Evolutionary conservation across 2,113 vertebrate species (phyloP), one percentile per base, ranked within the genome.

Genomic region (Anser brachyrhynchus): DNA sequence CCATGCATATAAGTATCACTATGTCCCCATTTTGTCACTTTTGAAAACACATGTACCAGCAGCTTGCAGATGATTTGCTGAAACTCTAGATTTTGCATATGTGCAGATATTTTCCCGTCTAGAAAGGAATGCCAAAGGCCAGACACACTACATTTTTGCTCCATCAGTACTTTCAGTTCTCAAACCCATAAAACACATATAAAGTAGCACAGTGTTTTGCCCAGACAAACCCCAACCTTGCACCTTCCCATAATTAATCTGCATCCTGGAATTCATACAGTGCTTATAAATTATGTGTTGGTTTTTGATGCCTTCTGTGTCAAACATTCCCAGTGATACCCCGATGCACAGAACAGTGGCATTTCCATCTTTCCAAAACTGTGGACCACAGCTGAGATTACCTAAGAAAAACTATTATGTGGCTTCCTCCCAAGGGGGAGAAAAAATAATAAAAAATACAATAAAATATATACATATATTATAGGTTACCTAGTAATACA

Each of bases 61-160:
- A 57, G 4, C n/a, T 74, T 55, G 19, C 19, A 82, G 39, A 73
- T 33, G 39, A 55, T 78, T 77, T 81, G 8, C 21, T 84, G 59
- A 76, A 90, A 66, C 13, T 79, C 71, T 11, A 31, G 16, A 54
- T 67, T 87, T 85, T 78, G 6, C 28, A 1, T 54, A 31, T 22
- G 22, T 58, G 31, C 31, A 67, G 25, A 67, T 73, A 66, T 67
- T 91, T 1, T 66, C 13, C 23, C 16, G 9, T n/a, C 10, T 26
- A 67, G n/a, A 93, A 89, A 93, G 84, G 84, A 92, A 77, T 55
- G 25, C 16, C 11, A 57, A 66, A 89, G 29, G 5, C 37, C 33
- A 13, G 37, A 26, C 15, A 17, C 3, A 4, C 20, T 31, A 3
- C 29, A 41, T 81, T 80, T 87, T 39, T 62, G 12, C 23, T 87